Evolutionary conservation across 2,888 invertebrate genomes (phyloP), one percentile per base, ranked within the genome.

Genomic region (Leptinotarsa juncta): DNA sequence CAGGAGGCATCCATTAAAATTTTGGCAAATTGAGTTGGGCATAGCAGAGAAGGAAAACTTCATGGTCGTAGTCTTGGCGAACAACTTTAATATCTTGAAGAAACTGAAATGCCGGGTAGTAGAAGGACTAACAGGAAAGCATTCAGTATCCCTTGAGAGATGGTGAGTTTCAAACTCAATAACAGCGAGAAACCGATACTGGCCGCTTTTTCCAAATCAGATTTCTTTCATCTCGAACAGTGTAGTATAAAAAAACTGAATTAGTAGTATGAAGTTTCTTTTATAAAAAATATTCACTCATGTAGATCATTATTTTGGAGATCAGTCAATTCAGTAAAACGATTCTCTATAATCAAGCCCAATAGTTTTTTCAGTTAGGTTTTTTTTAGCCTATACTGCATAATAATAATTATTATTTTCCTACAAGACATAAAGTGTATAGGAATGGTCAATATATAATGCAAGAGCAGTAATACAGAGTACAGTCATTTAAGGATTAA

Each of bases 111-210:
- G 65, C 53, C 23, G 67, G 48, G 51, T 68, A 42, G 50, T n/a
- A 62, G 48, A 68, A 20, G 66, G 73, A 70, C 73, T 70, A 53
- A 70, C 69, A 57, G 74, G 65, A 62, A 68, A 74, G 71, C 65
- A 74, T 74, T 74, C 69, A 53, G 68, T 65, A 67, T 77, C 77
- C 75, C 77, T 23, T 67, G 77, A 70, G 75, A 75, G 57, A 67
- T 71, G 69, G 67, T 60, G 77, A 80, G 76, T 81, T 76, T 71
- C 72, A 81, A 81, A 81, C 81, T 81, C 79, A 81, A 81, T 81
- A 81, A 79, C 76, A 73, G 70, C 66, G 62, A 71, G 79, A 74
- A 79, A 78, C 76, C 78, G 76, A 72, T 73, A 72, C 75, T 76
- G 78, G 76, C 74, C 79, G 79, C 81, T 79, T 79, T 42, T 80